Evolutionary conservation across 2,888 invertebrate genomes (phyloP), one percentile per base, ranked within the genome.

Genomic region (Caenorhabditis zanzibari): DNA sequence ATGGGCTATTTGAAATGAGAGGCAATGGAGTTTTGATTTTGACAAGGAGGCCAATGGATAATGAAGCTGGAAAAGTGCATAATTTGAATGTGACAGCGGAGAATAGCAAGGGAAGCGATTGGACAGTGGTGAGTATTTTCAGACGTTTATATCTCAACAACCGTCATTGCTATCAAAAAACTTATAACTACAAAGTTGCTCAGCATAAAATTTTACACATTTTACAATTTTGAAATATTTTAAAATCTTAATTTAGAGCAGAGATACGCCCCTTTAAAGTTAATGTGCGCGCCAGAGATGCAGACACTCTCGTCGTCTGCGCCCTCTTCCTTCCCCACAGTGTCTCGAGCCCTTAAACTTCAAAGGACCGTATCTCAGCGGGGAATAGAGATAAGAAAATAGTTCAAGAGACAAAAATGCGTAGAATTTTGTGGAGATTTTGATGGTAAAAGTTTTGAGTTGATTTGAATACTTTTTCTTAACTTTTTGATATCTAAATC

Each of bases 21-120:
- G 74, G 84, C 9, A 74, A 74, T 6, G 91, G 91, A 14, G 47
- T 74, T 10, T 32, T 91, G 2, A 38, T 64, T 6, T 81, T 91
- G 35, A 75, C 85, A 0, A 58, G 91, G 6, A 54, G 74, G 16
- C 90, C 91, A 1, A 26, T 82, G 28, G 81, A 82, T 7, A 59
- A 63, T 12, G 91, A 91, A 68, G 69, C 81, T 2, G 87, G 87
- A 49, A 74, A 77, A 16, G 72, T 86, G 44, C 86, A 89, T 68
- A 59, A 73, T 35, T 58, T 91, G 68, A 88, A 84, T 71, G 84
- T 90, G 26, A 90, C 86, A 1, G 91, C 91, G 1, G 76, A 84
- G 26, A 84, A 88, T 66, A 84, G 86, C 10, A 80, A 80, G 19
- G 87, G 87, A 52, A 54, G 41, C 0, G 87, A 89, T 73, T 81